Evolutionary conservation across 2,797 vertebrate genomes (phyloP), one percentile per base, ranked within the genome.

Genomic region (Sandelia bainsii): DNA sequence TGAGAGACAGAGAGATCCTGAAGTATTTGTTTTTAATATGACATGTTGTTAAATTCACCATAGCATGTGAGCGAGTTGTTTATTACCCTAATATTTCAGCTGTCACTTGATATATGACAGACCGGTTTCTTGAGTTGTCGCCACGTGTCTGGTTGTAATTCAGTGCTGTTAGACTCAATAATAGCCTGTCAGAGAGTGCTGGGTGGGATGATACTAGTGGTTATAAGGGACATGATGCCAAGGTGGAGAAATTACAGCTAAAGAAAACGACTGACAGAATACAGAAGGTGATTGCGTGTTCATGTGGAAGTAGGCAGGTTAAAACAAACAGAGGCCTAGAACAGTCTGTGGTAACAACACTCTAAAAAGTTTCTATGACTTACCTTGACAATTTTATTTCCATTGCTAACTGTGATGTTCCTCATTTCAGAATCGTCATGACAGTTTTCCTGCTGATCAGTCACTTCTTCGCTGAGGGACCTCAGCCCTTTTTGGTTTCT

Each of bases 381-480:
- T 37, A 9, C 2, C 17, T 8, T 0, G 2, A 13, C 32, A 34
- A 16, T 16, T 45, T 0, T 23, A 4, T 37, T 14, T 45, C 14
- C 20, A 13, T 2, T 6, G 6, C n/a, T 72, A 32, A 80, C 73
- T 59, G 37, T 0, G 16, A 13, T 69, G 10, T 58, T 11, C 6
- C 9, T 48, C 45, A 3, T 48, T 39, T 52, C 88, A 95, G 95
- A 87, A 72, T 81, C 81, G 64, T 83, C 79, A 89, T 87, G 91
- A 80, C 51, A 60, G 5, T 79, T 85, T 81, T 64, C 70, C 79
- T 84, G 80, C 81, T 56, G 85, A 77, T 68, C 69, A 50, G 69
- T 63, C 77, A 39, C 76, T 87, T 79, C 73, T 73, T 48, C 72
- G 34, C 74, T 76, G 84, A 90, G 79, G 86, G 78, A 82, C 78